These are phyloP conservation scores for Drosophila arizonae DNA, from an alignment of 1,140 invertebrate genomes.

Conservation along the genomic window DNA sequence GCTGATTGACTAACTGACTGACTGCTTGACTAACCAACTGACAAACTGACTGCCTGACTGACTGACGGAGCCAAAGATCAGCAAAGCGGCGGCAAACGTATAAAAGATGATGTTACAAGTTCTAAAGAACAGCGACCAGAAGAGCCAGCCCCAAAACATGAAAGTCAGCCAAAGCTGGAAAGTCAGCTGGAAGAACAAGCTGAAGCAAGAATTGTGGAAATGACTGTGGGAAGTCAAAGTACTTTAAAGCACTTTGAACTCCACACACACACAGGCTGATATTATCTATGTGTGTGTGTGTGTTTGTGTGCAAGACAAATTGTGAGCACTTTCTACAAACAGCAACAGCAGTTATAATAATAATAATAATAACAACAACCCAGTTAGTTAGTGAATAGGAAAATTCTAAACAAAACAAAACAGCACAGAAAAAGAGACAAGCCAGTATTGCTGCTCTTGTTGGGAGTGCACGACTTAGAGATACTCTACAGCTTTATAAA, in stretches of 20 bases:
- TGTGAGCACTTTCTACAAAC: constrained; percentile 53
- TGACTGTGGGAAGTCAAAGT: constrained; percentile 62
- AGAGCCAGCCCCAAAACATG: constrained; percentile 22
- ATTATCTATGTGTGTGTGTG: constrained; percentile 1
- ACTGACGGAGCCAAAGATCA: constrained; percentile 37
- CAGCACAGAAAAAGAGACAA: constrained; percentile 16
- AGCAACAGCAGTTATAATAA: constrained; percentile 26
- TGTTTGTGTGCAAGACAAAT: constrained; percentile 31
- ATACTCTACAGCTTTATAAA: too few species aligned
- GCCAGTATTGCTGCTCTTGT: background rate
- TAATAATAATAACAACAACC: constrained; percentile 40
- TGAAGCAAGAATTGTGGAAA: constrained; percentile 16
- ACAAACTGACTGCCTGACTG: background rate
- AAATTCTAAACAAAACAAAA: constrained; percentile 51
- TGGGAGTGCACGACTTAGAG: background rate
- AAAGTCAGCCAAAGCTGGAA: constrained; percentile 37
- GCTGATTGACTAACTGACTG: constrained; percentile 4
- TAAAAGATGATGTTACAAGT: constrained; percentile 48
- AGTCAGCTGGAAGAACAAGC: constrained; percentile 19
- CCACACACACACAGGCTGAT: constrained; percentile 13
- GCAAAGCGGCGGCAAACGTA: constrained; percentile 43
- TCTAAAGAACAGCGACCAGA: constrained; percentile 42
- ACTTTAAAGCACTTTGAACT: constrained; percentile 77
- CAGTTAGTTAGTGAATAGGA: constrained; percentile 56
- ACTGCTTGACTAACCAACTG: background rate